phyloP scores from a whole-genome alignment of 1,140 invertebrate genomes.

The Daktulosphaira vitifoliae region DNA sequence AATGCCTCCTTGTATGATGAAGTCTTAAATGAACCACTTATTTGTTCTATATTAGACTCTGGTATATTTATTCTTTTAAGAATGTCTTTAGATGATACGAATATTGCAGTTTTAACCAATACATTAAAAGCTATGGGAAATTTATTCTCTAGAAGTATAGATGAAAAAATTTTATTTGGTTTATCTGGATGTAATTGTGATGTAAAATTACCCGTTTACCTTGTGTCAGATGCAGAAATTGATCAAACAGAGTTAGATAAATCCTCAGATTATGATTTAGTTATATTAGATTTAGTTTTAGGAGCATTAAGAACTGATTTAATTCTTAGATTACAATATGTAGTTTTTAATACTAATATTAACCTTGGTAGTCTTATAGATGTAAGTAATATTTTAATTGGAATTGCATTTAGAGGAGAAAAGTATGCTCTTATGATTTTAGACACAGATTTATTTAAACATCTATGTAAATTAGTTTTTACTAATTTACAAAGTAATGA shows the following conservation, averaged over 20 bases:
- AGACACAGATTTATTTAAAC: slow-evolving; percentile 8
- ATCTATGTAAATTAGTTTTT: slow-evolving; percentile 13
- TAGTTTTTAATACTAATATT: slow-evolving; percentile 34
- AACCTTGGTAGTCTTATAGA: slow-evolving; percentile 9
- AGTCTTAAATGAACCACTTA: slow-evolving; percentile 40
- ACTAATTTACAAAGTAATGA: slow-evolving; percentile 3
- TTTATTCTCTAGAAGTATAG: slow-evolving; percentile 62
- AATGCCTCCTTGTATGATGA: slow-evolving; percentile 48
- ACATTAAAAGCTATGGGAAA: slow-evolving; percentile 63
- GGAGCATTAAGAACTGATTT: slow-evolving; percentile 68
- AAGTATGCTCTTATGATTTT: slow-evolving; percentile 12
- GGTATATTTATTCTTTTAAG: slow-evolving; percentile 69
- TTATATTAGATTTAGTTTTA: slow-evolving; percentile 64
- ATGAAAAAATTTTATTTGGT: slow-evolving; percentile 48
- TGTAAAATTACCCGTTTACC: slow-evolving; percentile 53
- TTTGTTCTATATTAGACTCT: slow-evolving; percentile 49
- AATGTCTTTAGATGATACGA: slow-evolving; percentile 75
- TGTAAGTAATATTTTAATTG: slow-evolving; percentile 12
- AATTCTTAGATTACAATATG: slow-evolving; percentile 55
- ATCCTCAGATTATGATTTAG: slow-evolving; percentile 74
- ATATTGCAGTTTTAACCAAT: slow-evolving; percentile 60
- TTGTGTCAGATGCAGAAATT: slow-evolving; percentile 45
- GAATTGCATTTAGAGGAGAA: slow-evolving; percentile 14
- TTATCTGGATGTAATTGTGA: slow-evolving; percentile 58
- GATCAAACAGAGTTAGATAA: slow-evolving; percentile 44